Percentiles rank a stretch among this genome's conserved stretches.
phyloP scores from a whole-genome alignment of 2,113 vertebrate species.

The Corvus cornix region DNA sequence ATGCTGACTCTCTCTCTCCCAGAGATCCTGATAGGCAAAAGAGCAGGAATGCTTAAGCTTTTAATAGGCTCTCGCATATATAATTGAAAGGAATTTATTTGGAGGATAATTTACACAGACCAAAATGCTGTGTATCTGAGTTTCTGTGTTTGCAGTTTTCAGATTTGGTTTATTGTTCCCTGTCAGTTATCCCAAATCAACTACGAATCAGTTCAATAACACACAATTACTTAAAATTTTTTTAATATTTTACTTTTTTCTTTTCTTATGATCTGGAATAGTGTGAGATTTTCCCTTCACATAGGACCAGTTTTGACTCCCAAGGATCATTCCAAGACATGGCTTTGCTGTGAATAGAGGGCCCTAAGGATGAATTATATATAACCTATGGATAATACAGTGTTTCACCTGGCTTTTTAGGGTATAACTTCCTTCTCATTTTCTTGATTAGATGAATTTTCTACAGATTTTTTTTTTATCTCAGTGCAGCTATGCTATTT shows the following conservation, averaged over 20 bases:
- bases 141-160: neutral
- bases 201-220: neutral
- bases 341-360: neutral
- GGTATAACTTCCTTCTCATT: neutral
- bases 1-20: neutral
- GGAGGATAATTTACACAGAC: neutral
- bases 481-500: neutral
- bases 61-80: neutral
- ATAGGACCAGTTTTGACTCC: neutral
- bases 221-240: neutral
- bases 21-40: neutral
- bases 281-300: neutral
- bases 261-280: neutral
- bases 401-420: neutral
- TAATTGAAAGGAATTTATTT: neutral
- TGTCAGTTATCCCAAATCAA: neutral
- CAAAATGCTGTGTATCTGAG: neutral
- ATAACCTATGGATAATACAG: neutral
- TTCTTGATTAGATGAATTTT: neutral
- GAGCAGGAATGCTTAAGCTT: neutral
- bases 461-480: neutral
- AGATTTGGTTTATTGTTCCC: neutral
- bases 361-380: neutral
- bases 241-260: neutral
- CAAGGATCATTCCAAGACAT: neutral